These are phyloP conservation scores for Haemorhous mexicanus DNA, from an alignment of 2,113 vertebrate genomes.

Conservation along the genomic window DNA sequence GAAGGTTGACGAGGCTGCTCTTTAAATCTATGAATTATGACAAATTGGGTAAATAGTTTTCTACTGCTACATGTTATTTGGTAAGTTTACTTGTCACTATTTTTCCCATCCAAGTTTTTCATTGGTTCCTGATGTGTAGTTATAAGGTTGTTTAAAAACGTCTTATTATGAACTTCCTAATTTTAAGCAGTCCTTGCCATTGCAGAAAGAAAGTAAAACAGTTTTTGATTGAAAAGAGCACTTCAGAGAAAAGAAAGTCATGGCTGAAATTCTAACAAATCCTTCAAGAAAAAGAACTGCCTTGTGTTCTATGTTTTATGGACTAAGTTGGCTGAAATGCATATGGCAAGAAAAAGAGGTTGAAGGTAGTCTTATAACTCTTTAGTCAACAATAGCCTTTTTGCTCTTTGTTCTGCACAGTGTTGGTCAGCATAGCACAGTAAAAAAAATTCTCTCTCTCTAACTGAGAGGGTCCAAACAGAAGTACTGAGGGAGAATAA, in stretches of 20 bases:
- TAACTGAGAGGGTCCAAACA: not conserved
- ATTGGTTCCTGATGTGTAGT: not conserved
- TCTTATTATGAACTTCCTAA: not conserved
- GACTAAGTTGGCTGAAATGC: not conserved
- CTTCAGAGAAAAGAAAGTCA: not conserved
- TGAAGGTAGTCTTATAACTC: not conserved
- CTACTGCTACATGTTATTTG: not conserved
- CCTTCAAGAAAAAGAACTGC: not conserved
- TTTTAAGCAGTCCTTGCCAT: not conserved
- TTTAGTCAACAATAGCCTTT: not conserved
- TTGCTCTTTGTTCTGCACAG: not conserved
- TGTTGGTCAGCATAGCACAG: not conserved
- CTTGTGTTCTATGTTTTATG: not conserved
- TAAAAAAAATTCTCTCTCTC: not conserved
- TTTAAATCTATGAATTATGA: not conserved
- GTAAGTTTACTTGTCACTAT: not conserved
- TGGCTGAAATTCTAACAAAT: not conserved
- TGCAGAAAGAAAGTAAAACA: not conserved
- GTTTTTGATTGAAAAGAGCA: not conserved
- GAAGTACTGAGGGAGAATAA: not conserved
- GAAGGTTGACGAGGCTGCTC: not conserved
- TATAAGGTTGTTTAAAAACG: not conserved
- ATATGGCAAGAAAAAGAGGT: not conserved
- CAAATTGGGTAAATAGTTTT: not conserved
- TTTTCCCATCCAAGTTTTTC: not conserved